Base-by-base conservation (phyloP, 2,113 vertebrate species). In the Meles meles region DNA sequence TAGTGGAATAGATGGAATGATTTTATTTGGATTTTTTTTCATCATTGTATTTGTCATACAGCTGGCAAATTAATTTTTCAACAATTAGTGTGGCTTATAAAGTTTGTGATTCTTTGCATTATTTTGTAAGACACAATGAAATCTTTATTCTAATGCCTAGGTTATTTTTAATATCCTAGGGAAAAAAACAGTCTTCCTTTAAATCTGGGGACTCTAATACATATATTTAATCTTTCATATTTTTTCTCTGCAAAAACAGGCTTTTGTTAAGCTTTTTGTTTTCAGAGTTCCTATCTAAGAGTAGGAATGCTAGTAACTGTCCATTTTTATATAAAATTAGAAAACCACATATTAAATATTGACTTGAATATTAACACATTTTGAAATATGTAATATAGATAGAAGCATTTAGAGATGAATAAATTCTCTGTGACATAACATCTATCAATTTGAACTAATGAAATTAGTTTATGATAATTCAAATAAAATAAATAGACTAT, bases 11-110 rank as follows among this genome's bases (percentile, higher is more conserved):
- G 31, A 83, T 49, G 37, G 34, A 93, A 95, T 89, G 74, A 88
- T 91, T 90, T 94, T 89, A 80, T 69, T 92, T 96, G n/a, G 11
- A 55, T 88, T 94, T 96, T 57, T 49, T 94, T 92, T 90, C 69
- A 97, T 63, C 27, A 37, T 44, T 34, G 5, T 34, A 89, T n/a
- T 88, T 93, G 37, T 93, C 69, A 72, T 57, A 74, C n/a, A 86
- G 29, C 74, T 96, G 90, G 23, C 14, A 91, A 69, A 72, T 87
- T 83, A 77, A 79, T 71, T 88, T 92, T 90, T 69, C 49, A 88
- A 13, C 39, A 74, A 87, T 88, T 77, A 72, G 3, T 49, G 14
- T 94, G 25, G 17, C 3, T 31, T 90, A 88, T 90, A 85, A 13
- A 81, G 49, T 85, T 85, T 81, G 3, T 61, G 31, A 82, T 81